Percentiles rank a stretch among this genome's conserved stretches.
These are phyloP conservation scores for Phyllostomus discolor DNA, from an alignment of 2,113 vertebrate species.

Conservation along the genomic window DNA sequence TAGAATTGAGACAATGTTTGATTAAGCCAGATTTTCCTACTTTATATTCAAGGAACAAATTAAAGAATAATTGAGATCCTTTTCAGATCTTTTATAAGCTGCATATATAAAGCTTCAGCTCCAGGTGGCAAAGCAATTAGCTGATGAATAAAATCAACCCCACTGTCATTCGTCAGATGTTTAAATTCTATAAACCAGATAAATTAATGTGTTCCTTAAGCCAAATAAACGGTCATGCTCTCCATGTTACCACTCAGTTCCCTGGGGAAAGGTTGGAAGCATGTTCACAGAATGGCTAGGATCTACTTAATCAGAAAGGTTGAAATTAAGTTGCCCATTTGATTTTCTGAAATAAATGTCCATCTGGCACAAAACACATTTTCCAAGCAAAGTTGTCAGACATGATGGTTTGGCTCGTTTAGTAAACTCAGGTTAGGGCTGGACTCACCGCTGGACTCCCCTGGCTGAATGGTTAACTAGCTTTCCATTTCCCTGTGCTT, in stretches of 20 bases:
- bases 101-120: constrained; percentile 93
- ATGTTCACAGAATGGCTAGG: constrained; percentile 66
- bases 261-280: constrained; percentile 76
- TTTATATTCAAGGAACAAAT: constrained; percentile 98
- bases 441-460: background rate
- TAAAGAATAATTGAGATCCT: constrained; percentile 93
- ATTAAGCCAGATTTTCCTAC: constrained; percentile 95
- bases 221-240: constrained; percentile 92
- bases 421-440: constrained; percentile 32
- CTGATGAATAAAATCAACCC: constrained; percentile 97
- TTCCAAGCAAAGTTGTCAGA: constrained; percentile 49
- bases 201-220: constrained; percentile 91
- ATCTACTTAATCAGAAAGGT: constrained; percentile 78
- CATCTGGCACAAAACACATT: constrained; percentile 55
- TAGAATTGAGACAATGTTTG: constrained; percentile 93
- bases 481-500: background rate
- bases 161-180: constrained; percentile 90
- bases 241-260: constrained; percentile 83
- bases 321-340: constrained; percentile 76
- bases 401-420: constrained; percentile 52
- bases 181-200: constrained; percentile 95
- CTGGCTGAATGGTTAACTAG: background rate
- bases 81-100: constrained; percentile 92
- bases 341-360: constrained; percentile 74
- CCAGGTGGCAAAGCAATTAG: constrained; percentile 98